Conservation (phyloP, 2,888 invertebrate genomes). For the Melanophora roralis region DNA sequence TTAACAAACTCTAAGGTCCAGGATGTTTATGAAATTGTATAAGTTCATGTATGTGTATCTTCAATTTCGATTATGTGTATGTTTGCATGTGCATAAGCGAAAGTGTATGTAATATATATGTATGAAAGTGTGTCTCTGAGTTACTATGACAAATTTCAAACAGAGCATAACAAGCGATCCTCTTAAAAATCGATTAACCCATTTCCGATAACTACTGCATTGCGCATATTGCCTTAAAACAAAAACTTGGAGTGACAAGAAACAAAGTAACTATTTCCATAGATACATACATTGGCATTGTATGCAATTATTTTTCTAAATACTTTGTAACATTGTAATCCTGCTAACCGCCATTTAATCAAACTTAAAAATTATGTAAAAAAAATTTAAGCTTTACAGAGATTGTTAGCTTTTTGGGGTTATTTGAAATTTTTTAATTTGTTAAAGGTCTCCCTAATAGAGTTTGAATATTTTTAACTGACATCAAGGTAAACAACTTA, state of each 20-base stretch:
- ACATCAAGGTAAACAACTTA: neutral
- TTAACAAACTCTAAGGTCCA: slow-evolving; percentile 39
- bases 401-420: neutral
- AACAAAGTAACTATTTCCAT: slow-evolving; percentile 21
- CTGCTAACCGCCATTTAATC: slow-evolving; percentile 14
- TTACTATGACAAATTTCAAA: slow-evolving; percentile 64
- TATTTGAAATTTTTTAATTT: no score
- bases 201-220: slow-evolving; percentile 75
- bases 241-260: neutral
- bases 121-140: slow-evolving; percentile 46
- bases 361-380: slow-evolving; percentile 14
- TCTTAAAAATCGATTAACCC: slow-evolving; percentile 76
- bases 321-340: slow-evolving; percentile 2
- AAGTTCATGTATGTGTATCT: neutral
- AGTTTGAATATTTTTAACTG: no score
- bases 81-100: neutral
- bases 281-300: slow-evolving; percentile 48
- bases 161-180: slow-evolving; percentile 73
- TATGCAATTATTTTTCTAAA: slow-evolving; percentile 5
- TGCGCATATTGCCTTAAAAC: slow-evolving; percentile 67
- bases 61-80: slow-evolving; percentile 13
- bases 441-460: no score
- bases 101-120: slow-evolving; percentile 25
- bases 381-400: neutral
- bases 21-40: slow-evolving; percentile 40